A percentile compares a stretch with the other conserved stretches of the same genome.
Evolutionary conservation across 2,113 vertebrate genomes (phyloP).

Genomic region (Hassar affinis): DNA sequence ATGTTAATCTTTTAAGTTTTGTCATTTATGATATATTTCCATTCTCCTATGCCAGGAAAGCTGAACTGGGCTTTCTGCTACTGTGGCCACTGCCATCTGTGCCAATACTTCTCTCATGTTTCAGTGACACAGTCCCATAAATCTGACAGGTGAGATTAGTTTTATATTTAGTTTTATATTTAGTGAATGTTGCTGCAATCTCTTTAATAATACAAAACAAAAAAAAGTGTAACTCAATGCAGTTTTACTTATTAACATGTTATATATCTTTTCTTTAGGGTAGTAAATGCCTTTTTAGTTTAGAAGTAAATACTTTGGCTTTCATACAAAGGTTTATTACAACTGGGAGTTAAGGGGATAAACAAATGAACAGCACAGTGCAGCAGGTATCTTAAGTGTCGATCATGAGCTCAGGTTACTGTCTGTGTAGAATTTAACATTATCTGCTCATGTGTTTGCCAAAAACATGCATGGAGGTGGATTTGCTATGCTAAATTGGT

Average conservation of each 20-base stretch:
- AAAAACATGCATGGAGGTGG: neutral
- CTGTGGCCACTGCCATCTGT: conserved; percentile 44
- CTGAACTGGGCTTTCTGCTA: conserved; percentile 46
- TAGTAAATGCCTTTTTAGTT: neutral
- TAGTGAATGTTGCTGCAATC: neutral
- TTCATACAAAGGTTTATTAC: neutral
- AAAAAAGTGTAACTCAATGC: neutral
- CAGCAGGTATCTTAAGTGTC: neutral
- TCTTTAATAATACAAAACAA: neutral
- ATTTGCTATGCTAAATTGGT: neutral
- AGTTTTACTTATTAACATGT: neutral
- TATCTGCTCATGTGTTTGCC: neutral
- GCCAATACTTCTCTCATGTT: conserved; percentile 26
- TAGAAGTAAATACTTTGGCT: neutral
- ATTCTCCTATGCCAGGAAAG: conserved; percentile 38
- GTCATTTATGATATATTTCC: conserved; percentile 28
- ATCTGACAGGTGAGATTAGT: conserved; percentile 12
- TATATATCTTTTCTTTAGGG: neutral
- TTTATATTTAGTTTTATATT: conserved; percentile 8
- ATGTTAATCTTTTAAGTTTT: conserved; percentile 28
- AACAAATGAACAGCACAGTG: neutral
- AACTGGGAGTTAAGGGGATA: neutral
- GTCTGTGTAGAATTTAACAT: neutral
- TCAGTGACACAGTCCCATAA: conserved; percentile 11
- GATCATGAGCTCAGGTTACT: neutral